Evolutionary conservation across 2,888 invertebrate genomes (phyloP), one percentile per base, ranked within the genome.

Genomic region (Entomobrya multifasciata): DNA sequence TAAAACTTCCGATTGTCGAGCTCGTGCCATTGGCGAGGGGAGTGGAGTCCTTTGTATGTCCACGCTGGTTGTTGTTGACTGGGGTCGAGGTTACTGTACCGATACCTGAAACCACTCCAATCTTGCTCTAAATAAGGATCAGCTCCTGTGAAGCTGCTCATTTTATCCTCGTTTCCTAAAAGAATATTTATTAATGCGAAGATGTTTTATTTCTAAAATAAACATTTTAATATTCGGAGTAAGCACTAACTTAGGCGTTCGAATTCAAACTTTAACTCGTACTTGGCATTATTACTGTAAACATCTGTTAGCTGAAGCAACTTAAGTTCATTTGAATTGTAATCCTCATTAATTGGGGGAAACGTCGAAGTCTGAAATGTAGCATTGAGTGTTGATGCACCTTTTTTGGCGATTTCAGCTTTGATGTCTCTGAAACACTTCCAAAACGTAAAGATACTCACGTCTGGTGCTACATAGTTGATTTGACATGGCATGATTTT

Each of bases 1-100:
- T 8, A 52, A 4, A 79, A 67, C 20, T 22, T 22, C 11, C 62
- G 13, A 1, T 30, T 0, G n/a, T 78, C 27, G 8, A 78, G 17
- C n/a, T 22, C 0, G n/a, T 60, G 78, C 78, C 78, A 78, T 10
- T 47, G 10, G 0, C 3, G 2, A 15, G 60, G 0, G 10, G 27
- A 2, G 6, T 27, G 4, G 0, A 47, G 25, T 17, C 79, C 79
- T 8, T 13, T 13, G 36, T 67, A 79, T 0, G 65, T 30, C 79
- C 79, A 79, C 0, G 30, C 79, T 1, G 52, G 67, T 15, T 79
- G 79, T 0, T 27, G 78, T 15, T 78, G 78, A 2, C 47, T n/a
- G 17, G 17, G 5, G 22, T 47, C 6, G 10, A 77, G 57, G 15
- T 60, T 78, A 25, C 47, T 27, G 10, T 78, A 41, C 15, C 15